Conservation (phyloP, 2,888 invertebrate genomes). For the Crioceris asparagi region DNA sequence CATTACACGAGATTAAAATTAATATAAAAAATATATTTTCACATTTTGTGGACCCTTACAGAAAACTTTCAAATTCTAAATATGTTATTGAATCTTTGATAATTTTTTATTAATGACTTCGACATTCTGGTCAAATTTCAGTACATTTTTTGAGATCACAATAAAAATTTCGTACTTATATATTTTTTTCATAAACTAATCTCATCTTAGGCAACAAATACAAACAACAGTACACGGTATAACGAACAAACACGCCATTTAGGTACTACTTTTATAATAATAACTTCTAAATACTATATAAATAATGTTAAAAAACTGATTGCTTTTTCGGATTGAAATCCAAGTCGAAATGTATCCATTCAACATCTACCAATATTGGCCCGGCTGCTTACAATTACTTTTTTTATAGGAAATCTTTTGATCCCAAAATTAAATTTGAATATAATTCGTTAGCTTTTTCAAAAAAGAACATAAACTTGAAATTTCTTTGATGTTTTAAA, state of each 20-base stretch:
- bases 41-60: background rate
- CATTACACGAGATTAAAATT: no score
- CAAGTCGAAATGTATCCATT: no score
- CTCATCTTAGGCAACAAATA: slow-evolving; percentile 25
- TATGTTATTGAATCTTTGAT: background rate
- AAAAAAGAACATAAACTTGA: background rate
- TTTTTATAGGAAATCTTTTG: background rate
- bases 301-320: slow-evolving; percentile 16
- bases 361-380: no score
- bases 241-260: slow-evolving; percentile 26
- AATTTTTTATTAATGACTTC: background rate
- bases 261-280: slow-evolving; percentile 10
- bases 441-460: background rate
- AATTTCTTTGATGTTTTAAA: background rate
- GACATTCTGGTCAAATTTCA: background rate
- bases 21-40: background rate
- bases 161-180: no score
- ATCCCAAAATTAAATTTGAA: background rate
- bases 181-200: slow-evolving; percentile 15
- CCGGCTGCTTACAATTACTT: no score
- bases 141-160: no score
- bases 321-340: slow-evolving; percentile 13
- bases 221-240: slow-evolving; percentile 19
- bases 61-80: background rate
- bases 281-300: slow-evolving; percentile 11